These are phyloP conservation scores for Pseudorasbora parva DNA, from an alignment of 2,113 vertebrate genomes.

Conservation along the genomic window DNA sequence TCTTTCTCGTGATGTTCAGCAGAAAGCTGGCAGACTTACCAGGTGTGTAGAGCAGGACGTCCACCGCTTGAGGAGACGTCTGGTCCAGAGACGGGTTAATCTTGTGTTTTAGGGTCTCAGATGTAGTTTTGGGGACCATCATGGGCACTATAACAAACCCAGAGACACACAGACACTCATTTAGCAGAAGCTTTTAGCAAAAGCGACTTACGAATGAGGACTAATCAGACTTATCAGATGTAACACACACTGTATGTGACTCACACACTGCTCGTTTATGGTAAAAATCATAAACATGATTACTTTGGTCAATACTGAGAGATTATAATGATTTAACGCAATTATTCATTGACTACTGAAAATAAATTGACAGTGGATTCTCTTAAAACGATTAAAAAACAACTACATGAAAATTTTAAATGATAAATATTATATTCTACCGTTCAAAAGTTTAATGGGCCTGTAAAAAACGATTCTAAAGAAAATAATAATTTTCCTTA, in stretches of 20 bases:
- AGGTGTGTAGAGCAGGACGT: conserved; percentile 90
- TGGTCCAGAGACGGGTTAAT: conserved; percentile 92
- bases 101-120: conserved; percentile 93
- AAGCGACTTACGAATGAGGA: too few species aligned
- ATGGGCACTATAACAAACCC: conserved; percentile 77
- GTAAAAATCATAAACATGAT: background rate
- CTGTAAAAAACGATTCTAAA: too few species aligned
- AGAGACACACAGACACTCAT: conserved; percentile 7
- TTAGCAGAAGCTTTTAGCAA: background rate
- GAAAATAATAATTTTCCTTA: too few species aligned
- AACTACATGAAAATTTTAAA: background rate
- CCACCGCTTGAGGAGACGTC: conserved; percentile 81
- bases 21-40: conserved; percentile 71
- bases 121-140: conserved; percentile 90
- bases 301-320: too few species aligned
- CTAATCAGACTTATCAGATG: background rate
- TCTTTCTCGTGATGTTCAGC: background rate
- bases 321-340: background rate
- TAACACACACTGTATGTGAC: background rate
- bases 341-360: background rate
- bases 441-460: too few species aligned
- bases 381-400: background rate
- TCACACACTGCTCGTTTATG: background rate
- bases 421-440: too few species aligned
- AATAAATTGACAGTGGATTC: background rate